phyloP scores from a whole-genome alignment of 2,797 vertebrate genomes.

The Lagocephalus sceleratus region DNA sequence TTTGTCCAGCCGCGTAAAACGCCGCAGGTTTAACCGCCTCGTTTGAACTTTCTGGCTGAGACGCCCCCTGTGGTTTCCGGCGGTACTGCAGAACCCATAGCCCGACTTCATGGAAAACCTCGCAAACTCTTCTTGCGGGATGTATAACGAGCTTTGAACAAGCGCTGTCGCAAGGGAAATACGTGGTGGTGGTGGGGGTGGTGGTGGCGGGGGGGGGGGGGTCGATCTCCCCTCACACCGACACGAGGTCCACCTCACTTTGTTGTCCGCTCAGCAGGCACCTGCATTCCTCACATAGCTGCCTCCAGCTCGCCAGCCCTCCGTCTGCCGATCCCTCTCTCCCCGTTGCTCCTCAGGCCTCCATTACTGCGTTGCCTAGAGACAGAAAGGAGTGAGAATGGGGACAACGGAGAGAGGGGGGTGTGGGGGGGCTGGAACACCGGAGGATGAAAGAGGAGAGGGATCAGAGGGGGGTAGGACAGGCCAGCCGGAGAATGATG shows the following conservation, averaged over 20 bases:
- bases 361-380: slow-evolving; percentile 68
- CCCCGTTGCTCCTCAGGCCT: slow-evolving; percentile 43
- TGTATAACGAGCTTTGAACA: no score
- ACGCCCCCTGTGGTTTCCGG: no score
- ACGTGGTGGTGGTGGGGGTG: no score
- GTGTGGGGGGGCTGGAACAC: slow-evolving; percentile 44
- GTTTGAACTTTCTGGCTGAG: no score
- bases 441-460: slow-evolving; percentile 58
- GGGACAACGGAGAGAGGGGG: slow-evolving; percentile 51
- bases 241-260: slow-evolving; percentile 54
- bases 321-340: slow-evolving; percentile 33
- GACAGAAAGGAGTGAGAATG: slow-evolving; percentile 63
- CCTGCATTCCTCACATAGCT: slow-evolving; percentile 75
- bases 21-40: no score
- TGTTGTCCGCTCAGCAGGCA: slow-evolving; percentile 72
- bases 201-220: no score
- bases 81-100: not conserved
- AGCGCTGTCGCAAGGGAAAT: no score
- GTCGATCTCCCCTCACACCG: not conserved
- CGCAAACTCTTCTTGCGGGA: not conserved
- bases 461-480: slow-evolving; percentile 59
- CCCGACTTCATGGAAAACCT: not conserved
- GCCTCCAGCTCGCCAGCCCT: slow-evolving; percentile 57
- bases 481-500: slow-evolving; percentile 52
- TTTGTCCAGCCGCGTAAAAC: no score